Conservation (phyloP, 2,888 invertebrate genomes). For the Pseudolycoriella hygida region DNA sequence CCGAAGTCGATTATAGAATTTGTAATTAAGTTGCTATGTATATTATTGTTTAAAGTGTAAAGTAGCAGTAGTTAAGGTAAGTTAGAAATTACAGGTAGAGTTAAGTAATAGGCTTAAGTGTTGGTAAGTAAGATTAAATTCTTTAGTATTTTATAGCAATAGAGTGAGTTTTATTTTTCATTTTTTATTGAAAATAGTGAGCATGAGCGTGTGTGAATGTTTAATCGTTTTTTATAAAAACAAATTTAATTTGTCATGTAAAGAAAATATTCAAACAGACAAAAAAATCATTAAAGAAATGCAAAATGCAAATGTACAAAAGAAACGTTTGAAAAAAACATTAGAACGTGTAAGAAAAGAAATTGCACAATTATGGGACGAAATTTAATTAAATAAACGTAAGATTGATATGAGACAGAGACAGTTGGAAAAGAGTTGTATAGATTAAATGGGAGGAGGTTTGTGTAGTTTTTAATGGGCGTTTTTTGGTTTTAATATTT, state of each 20-base stretch:
- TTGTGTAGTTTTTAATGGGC: background rate
- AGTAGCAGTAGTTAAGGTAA: too few species aligned
- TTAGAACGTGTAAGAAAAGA: background rate
- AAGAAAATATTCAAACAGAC: too few species aligned
- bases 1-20: too few species aligned
- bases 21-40: too few species aligned
- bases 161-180: constrained; percentile 13
- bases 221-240: constrained; percentile 7
- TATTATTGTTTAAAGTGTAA: too few species aligned
- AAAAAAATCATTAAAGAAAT: too few species aligned
- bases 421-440: too few species aligned
- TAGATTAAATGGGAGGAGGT: too few species aligned
- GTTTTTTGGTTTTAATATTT: background rate
- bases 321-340: background rate
- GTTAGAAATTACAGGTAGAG: too few species aligned
- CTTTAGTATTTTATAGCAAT: background rate
- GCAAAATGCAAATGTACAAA: background rate
- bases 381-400: background rate
- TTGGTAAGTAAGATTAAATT: background rate
- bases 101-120: background rate
- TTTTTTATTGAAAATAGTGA: constrained; percentile 17
- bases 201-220: constrained; percentile 34
- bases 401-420: background rate
- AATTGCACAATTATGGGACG: background rate
- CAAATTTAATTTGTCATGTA: background rate